phyloP scores from a whole-genome alignment of 2,888 invertebrate species.

The Esperia sulphurella region DNA sequence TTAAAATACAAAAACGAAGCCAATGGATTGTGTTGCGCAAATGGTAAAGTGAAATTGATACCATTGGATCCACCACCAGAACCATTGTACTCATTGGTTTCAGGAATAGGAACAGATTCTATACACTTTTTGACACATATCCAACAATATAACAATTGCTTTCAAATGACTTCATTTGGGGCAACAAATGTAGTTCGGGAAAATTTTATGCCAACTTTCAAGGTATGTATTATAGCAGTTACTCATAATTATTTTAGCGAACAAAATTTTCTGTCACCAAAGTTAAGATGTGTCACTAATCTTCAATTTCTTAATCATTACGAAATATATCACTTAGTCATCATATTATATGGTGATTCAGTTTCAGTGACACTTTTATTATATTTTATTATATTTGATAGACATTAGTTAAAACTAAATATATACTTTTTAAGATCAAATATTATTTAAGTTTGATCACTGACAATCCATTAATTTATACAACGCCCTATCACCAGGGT shows the following conservation, averaged over 20 bases:
- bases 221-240: conserved; percentile 14
- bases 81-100: conserved; percentile 15
- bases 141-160: conserved; percentile 31
- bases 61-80: conserved; percentile 19
- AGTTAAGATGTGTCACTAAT: no score
- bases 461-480: not conserved
- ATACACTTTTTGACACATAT: conserved; percentile 28
- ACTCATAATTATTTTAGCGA: conserved; percentile 2
- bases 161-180: conserved; percentile 37
- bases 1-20: conserved; percentile 32
- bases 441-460: no score
- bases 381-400: no score
- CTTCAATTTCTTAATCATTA: no score
- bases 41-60: conserved; percentile 28
- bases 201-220: conserved; percentile 29
- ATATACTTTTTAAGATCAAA: no score
- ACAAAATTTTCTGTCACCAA: not conserved
- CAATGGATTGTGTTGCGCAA: conserved; percentile 29
- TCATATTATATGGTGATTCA: no score
- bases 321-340: no score
- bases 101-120: conserved; percentile 14
- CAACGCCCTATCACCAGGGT: no score
- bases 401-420: no score
- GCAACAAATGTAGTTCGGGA: conserved; percentile 23
- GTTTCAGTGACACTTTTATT: no score